Evolutionary conservation across 2,888 invertebrate species (phyloP).

Genomic region (Drosophila putrida): DNA sequence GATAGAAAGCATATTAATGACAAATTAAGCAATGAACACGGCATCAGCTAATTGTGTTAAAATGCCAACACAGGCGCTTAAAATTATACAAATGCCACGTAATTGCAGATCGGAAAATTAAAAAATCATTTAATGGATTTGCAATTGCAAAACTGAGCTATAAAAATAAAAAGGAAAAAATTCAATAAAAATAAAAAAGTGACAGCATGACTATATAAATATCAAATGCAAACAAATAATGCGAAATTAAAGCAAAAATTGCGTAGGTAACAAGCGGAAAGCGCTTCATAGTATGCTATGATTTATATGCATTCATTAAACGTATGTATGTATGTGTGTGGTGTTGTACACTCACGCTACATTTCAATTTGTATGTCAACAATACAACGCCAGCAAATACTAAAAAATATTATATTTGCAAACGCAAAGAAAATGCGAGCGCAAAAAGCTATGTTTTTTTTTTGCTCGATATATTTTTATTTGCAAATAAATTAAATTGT

Average conservation of each 20-base stretch:
- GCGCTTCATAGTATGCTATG: conserved; percentile 65
- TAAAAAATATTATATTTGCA: conserved; percentile 55
- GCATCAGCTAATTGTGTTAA: conserved; percentile 67
- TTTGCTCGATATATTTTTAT: conserved; percentile 39
- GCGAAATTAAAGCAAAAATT: conserved; percentile 71
- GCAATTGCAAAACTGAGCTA: conserved; percentile 31
- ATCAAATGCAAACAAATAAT: conserved; percentile 60
- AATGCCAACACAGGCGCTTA: conserved; percentile 52
- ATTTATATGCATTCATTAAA: conserved; percentile 70
- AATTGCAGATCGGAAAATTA: conserved; percentile 64
- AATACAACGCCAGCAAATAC: conserved; percentile 69
- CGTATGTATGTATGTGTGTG: conserved; percentile 12
- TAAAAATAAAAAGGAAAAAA: conserved; percentile 19
- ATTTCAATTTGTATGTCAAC: conserved; percentile 80
- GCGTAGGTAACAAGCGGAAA: conserved; percentile 75
- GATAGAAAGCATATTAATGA: conserved; percentile 56
- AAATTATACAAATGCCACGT: conserved; percentile 62
- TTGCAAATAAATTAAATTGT: conserved; percentile 77
- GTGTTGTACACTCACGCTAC: conserved; percentile 34
- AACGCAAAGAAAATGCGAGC: conserved; percentile 44
- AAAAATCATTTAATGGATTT: conserved; percentile 72
- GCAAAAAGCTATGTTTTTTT: conserved; percentile 44
- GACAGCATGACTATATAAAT: conserved; percentile 37
- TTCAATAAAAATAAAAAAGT: conserved; percentile 1
- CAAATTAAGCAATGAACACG: conserved; percentile 58